phyloP scores from a whole-genome alignment of 2,797 vertebrate species.

The Rhinella marina region DNA sequence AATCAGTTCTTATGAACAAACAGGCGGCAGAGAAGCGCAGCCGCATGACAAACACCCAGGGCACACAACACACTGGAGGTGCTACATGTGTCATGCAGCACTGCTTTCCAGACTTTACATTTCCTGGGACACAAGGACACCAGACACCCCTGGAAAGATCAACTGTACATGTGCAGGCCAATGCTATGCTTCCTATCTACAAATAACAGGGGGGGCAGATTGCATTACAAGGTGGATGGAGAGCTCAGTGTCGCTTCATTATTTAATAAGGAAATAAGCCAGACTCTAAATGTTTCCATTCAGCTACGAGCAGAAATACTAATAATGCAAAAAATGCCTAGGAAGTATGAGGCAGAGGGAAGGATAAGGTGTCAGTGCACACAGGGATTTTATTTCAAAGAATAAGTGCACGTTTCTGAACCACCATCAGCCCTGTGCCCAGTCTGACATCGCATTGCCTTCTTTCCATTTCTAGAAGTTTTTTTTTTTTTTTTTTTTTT shows the following conservation, averaged over 20 bases:
- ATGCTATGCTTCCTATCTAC: conserved; percentile 38
- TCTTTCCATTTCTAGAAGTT: not conserved
- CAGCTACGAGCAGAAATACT: conserved; percentile 1
- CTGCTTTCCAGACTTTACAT: conserved; percentile 53
- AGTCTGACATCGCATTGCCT: not conserved
- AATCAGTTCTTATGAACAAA: conserved; percentile 38
- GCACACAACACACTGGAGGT: conserved; percentile 26
- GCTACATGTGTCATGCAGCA: conserved; percentile 39
- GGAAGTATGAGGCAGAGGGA: conserved; percentile 20
- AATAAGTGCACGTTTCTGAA: not conserved
- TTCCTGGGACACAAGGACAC: conserved; percentile 48
- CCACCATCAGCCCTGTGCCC: not conserved
- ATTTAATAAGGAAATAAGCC: conserved; percentile 49
- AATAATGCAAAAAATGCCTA: conserved; percentile 22
- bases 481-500: too few relatives aligned
- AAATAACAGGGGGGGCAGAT: conserved; percentile 6
- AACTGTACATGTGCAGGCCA: conserved; percentile 37
- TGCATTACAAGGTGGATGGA: conserved; percentile 27
- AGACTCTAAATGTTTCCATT: not conserved
- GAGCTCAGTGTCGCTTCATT: conserved; percentile 15
- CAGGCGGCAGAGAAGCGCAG: conserved; percentile 13
- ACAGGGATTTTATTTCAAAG: conserved; percentile 23
- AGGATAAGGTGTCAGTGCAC: conserved; percentile 24
- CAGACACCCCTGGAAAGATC: conserved; percentile 54
- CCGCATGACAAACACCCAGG: conserved; percentile 19